Evolutionary conservation across 2,797 vertebrate genomes (phyloP).

Genomic region (Enteromius unitaeniatus): DNA sequence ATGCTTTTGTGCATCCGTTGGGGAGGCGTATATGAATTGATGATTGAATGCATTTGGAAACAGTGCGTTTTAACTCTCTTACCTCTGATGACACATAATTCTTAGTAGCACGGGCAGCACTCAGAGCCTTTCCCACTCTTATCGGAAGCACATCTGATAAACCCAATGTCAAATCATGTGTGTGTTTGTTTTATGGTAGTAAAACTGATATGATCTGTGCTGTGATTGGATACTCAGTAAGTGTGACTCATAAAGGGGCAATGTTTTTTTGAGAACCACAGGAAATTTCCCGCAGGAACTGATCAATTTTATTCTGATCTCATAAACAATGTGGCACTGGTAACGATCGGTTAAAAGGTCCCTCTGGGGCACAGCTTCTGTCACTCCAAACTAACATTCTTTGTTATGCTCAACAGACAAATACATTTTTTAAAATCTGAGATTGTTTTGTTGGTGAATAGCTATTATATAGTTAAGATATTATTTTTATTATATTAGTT

Average conservation of each 20-base stretch:
- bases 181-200: constrained; percentile 39
- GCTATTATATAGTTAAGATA: not conserved
- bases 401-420: not conserved
- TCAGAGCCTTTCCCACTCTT: not conserved
- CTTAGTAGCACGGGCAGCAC: constrained; percentile 18
- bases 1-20: constrained; percentile 41
- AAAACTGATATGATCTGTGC: constrained; percentile 28
- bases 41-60: constrained; percentile 8
- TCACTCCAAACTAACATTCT: not conserved
- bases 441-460: not conserved
- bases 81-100: constrained; percentile 11
- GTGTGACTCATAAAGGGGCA: constrained; percentile 2
- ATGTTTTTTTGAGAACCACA: constrained; percentile 15
- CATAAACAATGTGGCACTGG: constrained; percentile 21
- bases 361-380: constrained; percentile 4
- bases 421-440: not conserved
- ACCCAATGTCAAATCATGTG: constrained; percentile 9
- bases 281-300: constrained; percentile 9
- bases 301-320: constrained; percentile 28
- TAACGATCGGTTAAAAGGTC: constrained; percentile 25
- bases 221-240: constrained; percentile 3
- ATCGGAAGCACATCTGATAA: constrained; percentile 21
- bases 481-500: not conserved
- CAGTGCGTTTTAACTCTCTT: constrained; percentile 1
- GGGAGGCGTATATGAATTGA: constrained; percentile 19